phyloP scores from a whole-genome alignment of 2,797 vertebrate species.

The Dermochelys coriacea region DNA sequence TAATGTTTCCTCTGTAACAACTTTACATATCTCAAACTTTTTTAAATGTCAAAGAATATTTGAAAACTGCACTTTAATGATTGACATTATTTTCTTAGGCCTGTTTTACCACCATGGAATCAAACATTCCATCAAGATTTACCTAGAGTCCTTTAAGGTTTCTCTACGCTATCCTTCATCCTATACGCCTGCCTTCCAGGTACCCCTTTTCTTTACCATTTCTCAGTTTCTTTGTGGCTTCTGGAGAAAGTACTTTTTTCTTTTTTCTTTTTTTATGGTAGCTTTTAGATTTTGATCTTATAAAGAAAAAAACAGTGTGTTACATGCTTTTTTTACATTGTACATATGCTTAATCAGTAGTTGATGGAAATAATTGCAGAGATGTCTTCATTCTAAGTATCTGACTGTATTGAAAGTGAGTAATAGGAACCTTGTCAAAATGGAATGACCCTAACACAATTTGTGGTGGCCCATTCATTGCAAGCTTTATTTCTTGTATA shows the following conservation, averaged over 20 bases:
- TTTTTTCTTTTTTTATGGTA: not conserved
- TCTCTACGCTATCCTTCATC: not conserved
- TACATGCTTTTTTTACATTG: not conserved
- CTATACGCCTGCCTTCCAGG: not conserved
- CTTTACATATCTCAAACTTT: not conserved
- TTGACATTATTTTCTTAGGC: not conserved
- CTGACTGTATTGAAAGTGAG: too few relatives aligned
- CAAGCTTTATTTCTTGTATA: not conserved
- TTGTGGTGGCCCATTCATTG: not conserved
- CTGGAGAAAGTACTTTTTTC: not conserved
- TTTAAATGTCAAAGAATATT: not conserved
- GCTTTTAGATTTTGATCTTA: not conserved
- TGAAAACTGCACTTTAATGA: not conserved
- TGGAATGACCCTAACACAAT: not conserved
- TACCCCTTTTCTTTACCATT: not conserved
- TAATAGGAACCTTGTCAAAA: not conserved
- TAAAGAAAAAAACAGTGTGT: too few relatives aligned
- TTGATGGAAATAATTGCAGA: not conserved
- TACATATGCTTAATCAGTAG: not conserved
- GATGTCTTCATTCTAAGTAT: not conserved
- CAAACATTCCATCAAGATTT: not conserved
- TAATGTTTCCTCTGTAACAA: not conserved
- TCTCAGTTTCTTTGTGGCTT: not conserved
- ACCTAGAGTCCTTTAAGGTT: not conserved
- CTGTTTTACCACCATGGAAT: not conserved